phyloP scores from a whole-genome alignment of 2,797 vertebrate genomes.

The Tadarida brasiliensis region DNA sequence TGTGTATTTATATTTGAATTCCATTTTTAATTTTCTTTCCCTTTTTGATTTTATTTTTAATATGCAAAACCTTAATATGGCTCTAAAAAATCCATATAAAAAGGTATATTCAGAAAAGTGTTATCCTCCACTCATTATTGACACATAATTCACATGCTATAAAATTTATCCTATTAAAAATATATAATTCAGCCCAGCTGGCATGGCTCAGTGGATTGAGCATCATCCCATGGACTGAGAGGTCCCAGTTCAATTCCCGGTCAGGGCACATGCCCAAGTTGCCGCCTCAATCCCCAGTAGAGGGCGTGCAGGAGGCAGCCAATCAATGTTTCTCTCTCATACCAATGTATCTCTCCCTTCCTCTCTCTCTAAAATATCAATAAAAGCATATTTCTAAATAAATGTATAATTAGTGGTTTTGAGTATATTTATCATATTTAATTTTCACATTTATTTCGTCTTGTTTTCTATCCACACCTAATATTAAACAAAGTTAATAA shows the following conservation, averaged over 20 bases:
- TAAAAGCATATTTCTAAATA: neutral
- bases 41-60: neutral
- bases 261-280: no score
- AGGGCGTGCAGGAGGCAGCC: neutral
- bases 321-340: neutral
- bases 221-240: fast-evolving
- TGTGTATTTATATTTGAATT: neutral
- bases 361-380: neutral
- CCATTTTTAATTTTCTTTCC: neutral
- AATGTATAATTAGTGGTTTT: neutral
- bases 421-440: neutral
- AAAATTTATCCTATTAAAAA: neutral
- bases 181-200: neutral
- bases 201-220: neutral
- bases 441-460: neutral
- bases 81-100: neutral
- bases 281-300: no score
- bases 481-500: neutral
- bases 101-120: neutral
- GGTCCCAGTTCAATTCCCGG: no score
- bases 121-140: neutral
- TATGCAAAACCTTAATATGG: neutral
- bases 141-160: neutral
- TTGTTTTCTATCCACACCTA: fast-evolving
- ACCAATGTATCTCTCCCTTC: neutral